Conservation (phyloP, 2,113 vertebrate species). For the Piprites chloris region DNA sequence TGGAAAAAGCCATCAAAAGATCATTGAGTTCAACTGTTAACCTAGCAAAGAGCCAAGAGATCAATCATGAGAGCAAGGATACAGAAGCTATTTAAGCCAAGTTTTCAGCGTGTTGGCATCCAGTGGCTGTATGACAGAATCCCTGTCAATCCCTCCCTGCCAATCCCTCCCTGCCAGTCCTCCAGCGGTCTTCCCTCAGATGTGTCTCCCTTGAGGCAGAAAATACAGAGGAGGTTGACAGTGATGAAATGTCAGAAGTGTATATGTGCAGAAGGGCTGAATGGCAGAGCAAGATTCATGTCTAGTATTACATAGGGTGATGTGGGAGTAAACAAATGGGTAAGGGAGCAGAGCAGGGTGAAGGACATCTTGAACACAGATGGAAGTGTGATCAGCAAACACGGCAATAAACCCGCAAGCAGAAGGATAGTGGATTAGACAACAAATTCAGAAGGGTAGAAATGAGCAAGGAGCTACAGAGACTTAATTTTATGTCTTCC, state of each 20-base stretch:
- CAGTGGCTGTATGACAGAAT: background rate
- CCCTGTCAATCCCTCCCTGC: background rate
- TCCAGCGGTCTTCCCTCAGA: background rate
- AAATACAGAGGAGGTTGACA: constrained; percentile 1
- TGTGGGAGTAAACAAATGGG: constrained; percentile 2
- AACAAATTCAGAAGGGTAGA: background rate
- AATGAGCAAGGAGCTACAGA: background rate
- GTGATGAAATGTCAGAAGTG: background rate
- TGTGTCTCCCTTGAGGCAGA: background rate
- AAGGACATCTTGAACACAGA: background rate
- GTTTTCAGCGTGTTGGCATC: background rate
- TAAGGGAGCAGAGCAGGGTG: background rate
- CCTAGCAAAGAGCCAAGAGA: background rate
- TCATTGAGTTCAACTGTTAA: background rate
- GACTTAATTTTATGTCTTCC: background rate
- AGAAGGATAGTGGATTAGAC: background rate
- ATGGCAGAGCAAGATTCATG: background rate
- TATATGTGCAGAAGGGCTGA: background rate
- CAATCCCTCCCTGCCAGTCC: background rate
- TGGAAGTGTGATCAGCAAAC: background rate
- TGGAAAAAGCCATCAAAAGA: background rate
- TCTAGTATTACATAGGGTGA: background rate
- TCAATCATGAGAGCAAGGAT: background rate
- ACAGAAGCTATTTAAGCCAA: background rate
- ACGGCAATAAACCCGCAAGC: accelerated